Percentiles rank a stretch among this genome's conserved stretches.
phyloP scores from a whole-genome alignment of 2,888 invertebrate genomes.

The Tethea ocularis region DNA sequence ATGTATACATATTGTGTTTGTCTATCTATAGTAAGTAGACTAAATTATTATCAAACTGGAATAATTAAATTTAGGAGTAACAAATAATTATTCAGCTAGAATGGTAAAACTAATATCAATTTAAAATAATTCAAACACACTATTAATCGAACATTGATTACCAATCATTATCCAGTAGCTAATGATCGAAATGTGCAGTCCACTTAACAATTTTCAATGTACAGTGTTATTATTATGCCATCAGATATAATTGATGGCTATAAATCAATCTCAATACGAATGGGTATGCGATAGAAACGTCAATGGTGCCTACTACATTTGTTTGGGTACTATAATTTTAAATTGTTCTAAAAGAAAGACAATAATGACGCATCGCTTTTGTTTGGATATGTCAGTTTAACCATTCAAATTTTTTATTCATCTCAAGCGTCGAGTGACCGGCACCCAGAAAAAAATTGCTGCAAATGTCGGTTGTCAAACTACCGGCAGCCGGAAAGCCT shows the following conservation, averaged over 20 bases:
- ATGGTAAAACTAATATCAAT: constrained; percentile 2
- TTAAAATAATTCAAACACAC: constrained; percentile 18
- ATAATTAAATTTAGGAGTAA: background rate
- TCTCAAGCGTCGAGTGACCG: too few relatives aligned
- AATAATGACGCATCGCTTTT: background rate
- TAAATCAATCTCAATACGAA: constrained; percentile 22
- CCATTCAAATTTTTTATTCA: too few relatives aligned
- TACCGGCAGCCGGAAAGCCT: too few relatives aligned
- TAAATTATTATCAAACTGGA: too few relatives aligned
- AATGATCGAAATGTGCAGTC: constrained; percentile 17
- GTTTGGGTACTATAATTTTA: background rate
- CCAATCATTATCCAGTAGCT: constrained; percentile 25
- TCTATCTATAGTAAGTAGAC: too few relatives aligned
- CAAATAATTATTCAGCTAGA: background rate
- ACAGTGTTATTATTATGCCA: constrained; percentile 20
- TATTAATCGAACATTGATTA: constrained; percentile 22
- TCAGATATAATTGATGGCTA: constrained; percentile 23
- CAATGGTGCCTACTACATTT: constrained; percentile 9
- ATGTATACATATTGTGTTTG: too few relatives aligned
- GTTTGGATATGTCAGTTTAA: too few relatives aligned
- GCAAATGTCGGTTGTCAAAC: too few relatives aligned
- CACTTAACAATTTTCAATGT: constrained; percentile 18
- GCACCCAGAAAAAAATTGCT: too few relatives aligned
- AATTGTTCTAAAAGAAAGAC: background rate
- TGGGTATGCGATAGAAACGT: constrained; percentile 11